Percentiles rank a stretch among this genome's conserved stretches.
These are phyloP conservation scores for Nephrotoma flavescens DNA, from an alignment of 2,888 invertebrate genomes.

Conservation along the genomic window DNA sequence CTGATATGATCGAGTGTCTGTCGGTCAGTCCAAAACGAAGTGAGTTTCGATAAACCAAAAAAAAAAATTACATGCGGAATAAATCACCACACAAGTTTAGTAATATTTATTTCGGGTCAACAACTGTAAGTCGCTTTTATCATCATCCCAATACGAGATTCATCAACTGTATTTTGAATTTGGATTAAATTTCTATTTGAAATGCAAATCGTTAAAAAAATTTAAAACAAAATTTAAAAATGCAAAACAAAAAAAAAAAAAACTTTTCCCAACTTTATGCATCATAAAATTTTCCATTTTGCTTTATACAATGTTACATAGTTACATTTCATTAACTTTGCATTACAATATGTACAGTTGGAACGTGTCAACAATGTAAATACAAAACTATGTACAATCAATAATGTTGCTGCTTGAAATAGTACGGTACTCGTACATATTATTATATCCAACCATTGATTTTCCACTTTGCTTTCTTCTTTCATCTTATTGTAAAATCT, in stretches of 20 bases:
- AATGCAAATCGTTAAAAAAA: no score
- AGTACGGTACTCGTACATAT: background rate
- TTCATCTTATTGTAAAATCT: background rate
- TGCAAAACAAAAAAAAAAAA: background rate
- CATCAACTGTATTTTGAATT: no score
- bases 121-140: no score
- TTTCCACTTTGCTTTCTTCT: background rate
- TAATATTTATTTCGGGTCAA: no score
- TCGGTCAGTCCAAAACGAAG: no score
- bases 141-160: no score
- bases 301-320: background rate
- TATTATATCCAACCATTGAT: background rate
- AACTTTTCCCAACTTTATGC: background rate
- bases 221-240: no score
- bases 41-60: no score
- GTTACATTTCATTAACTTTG: background rate
- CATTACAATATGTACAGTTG: background rate
- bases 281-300: background rate
- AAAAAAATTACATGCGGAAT: no score
- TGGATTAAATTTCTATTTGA: no score
- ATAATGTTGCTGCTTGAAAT: background rate
- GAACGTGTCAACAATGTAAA: background rate
- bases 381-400: background rate
- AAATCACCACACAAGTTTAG: no score
- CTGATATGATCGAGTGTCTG: no score